Evolutionary conservation across 2,113 vertebrate species (phyloP), one percentile per base, ranked within the genome.

Genomic region (Gobius niger): DNA sequence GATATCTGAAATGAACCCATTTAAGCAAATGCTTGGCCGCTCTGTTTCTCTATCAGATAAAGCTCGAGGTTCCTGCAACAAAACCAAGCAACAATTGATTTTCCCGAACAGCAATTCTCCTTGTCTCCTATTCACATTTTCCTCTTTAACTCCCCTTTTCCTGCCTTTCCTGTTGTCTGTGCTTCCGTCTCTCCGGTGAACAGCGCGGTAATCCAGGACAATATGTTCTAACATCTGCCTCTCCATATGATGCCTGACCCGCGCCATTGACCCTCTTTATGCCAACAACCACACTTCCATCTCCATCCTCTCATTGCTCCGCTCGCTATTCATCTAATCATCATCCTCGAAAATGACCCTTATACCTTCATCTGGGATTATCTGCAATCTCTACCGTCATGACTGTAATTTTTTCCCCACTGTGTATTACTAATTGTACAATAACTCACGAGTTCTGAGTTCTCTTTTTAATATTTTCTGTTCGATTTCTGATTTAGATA

Each of bases 171-270:
- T 78, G 85, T 72, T 85, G 77, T 78, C 87, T 61, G 69, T 77
- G 78, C 73, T 44, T 85, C 83, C 78, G 88, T 90, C 86, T 85
- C 89, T 92, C 86, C 91, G 86, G 76, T 87, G 89, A 88, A 89
- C 86, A 56, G 78, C 83, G 88, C 71, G 85, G 86, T 92, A 94
- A 93, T 93, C 94, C 88, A 79, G 91, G 88, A 92, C 94, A 96
- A 94, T 96, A 95, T 97, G 95, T 90, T 96, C 89, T 79, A 95
- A 95, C 95, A 97, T 96, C 95, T 96, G 96, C 93, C 93, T 94
- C 93, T 88, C 92, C 93, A 85, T 93, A 94, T 94, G 94, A 98
- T 92, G 93, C 87, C 92, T 73, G 83, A 94, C 92, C 95, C 88
- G 65, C 73, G 72, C 87, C 77, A 93, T 81, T 93, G 94, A 95